A percentile compares a stretch with the other conserved stretches of the same genome.
Evolutionary conservation across 2,888 invertebrate species (phyloP).

Genomic region (Dyspetes luteomarginatus): DNA sequence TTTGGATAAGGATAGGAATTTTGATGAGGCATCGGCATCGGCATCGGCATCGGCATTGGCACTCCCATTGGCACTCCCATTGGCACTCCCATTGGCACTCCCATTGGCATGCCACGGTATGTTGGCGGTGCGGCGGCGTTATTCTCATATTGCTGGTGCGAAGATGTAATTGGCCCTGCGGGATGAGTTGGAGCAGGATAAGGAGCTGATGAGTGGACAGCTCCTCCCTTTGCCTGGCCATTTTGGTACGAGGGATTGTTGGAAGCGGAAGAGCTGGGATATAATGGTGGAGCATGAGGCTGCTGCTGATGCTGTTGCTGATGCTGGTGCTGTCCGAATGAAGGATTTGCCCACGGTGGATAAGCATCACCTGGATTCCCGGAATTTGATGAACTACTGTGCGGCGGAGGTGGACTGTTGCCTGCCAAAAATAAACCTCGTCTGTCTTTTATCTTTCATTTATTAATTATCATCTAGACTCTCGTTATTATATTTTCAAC

Average conservation of each 20-base stretch:
- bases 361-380: slow-evolving; percentile 20
- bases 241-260: slow-evolving; percentile 6
- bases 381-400: slow-evolving; percentile 17
- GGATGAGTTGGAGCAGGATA: slow-evolving; percentile 58
- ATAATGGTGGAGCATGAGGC: too few relatives aligned
- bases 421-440: too few relatives aligned
- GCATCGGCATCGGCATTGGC: too few relatives aligned
- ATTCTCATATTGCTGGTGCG: slow-evolving; percentile 22
- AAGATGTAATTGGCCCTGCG: slow-evolving; percentile 53
- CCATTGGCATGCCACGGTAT: background rate
- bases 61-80: slow-evolving; percentile 16
- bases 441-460: too few relatives aligned
- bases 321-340: slow-evolving; percentile 12
- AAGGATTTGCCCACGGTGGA: slow-evolving; percentile 64
- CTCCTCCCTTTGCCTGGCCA: slow-evolving; percentile 14
- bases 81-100: slow-evolving; percentile 33
- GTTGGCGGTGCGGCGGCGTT: slow-evolving; percentile 10
- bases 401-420: background rate
- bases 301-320: too few relatives aligned
- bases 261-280: background rate
- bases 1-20: slow-evolving; percentile 45
- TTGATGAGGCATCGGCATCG: background rate
- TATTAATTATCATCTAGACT: too few relatives aligned
- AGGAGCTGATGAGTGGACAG: slow-evolving; percentile 41
- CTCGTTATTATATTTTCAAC: too few relatives aligned